A percentile compares a stretch with the other conserved stretches of the same genome.
These are phyloP conservation scores for Nezara viridula DNA, from an alignment of 2,888 invertebrate species.

Conservation along the genomic window DNA sequence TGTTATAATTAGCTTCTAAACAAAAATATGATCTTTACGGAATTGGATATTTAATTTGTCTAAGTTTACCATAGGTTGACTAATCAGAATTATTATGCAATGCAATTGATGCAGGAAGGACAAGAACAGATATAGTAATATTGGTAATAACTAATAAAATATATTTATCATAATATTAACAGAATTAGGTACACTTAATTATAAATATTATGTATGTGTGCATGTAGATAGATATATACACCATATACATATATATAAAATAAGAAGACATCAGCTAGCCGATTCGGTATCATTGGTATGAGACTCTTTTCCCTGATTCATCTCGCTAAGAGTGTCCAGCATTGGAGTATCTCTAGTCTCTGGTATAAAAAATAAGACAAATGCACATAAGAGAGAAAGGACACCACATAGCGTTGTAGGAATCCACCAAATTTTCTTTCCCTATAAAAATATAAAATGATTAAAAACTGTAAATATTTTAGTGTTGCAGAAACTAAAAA, in stretches of 20 bases:
- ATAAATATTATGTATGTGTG: not conserved
- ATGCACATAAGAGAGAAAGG: conserved; percentile 72
- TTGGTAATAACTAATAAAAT: not conserved
- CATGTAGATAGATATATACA: not conserved
- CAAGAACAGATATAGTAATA: not conserved
- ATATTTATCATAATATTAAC: not conserved
- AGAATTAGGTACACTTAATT: not conserved
- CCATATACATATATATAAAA: not conserved
- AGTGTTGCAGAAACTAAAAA: not conserved
- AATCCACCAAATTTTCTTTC: conserved; percentile 71
- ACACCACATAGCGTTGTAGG: conserved; percentile 75
- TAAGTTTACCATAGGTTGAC: no score
- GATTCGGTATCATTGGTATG: not conserved
- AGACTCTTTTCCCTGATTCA: conserved; percentile 52
- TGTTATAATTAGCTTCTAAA: no score
- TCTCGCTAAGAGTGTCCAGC: conserved; percentile 70
- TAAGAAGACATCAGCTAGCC: not conserved
- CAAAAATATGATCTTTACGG: no score
- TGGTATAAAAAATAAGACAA: conserved; percentile 73
- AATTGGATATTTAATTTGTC: no score
- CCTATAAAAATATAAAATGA: conserved; percentile 66
- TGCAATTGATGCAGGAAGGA: not conserved
- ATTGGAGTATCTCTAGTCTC: conserved; percentile 74
- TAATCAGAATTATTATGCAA: not conserved
- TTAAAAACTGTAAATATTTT: not conserved